Base-by-base conservation (phyloP, 1,140 invertebrate genomes). In the Sesamia nonagrioides region DNA sequence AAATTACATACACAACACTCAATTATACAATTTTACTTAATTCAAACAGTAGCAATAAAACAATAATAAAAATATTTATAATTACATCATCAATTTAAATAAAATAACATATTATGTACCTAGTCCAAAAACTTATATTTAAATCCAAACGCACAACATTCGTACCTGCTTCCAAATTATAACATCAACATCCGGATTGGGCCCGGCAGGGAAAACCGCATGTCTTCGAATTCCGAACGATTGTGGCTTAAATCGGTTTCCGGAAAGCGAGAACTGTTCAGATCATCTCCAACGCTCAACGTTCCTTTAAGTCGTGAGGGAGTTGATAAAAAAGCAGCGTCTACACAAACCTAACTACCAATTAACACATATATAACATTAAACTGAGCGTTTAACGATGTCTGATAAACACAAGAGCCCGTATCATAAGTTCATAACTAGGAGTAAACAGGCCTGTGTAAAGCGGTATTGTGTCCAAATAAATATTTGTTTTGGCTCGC, bases 401-500 rank as follows among this genome's bases (percentile, higher is more conserved):
- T 27, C 27, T 66, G 27, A 69, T 69, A 71, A 71, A 54, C 48
- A 54, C 27, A 35, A 17, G 48, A 52, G 48, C 68, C 68, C 68
- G 68, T 71, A 71, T 71, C 18, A 52, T 71, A 68, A 68, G 63
- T 68, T 68, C 42, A 15, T 68, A 68, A 68, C 63, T 68, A 37
- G 42, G 63, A 33, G 52, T 17, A 58, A 73, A 54, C 37, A 73
- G 37, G 71, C 40, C 42, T 18, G 17, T 68, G 71, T 21, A 35
- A 27, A 73, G 69, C 56, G 71, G 71, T 54, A 40, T 42, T 73
- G 71, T 73, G 52, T 13, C 17, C 13, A 68, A 68, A 73, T 60
- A 73, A 73, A 73, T 73, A 73, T 73, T 73, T 73, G 52, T 21
- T 73, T 73, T 73, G 54, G 54, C 52, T 40, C 71, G 33, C 27